Evolutionary conservation across 37 sponge, comb jelly and placozoan species (phyloP), one percentile per base, ranked within the genome.

Genomic region (Lycopodina hypogea): DNA sequence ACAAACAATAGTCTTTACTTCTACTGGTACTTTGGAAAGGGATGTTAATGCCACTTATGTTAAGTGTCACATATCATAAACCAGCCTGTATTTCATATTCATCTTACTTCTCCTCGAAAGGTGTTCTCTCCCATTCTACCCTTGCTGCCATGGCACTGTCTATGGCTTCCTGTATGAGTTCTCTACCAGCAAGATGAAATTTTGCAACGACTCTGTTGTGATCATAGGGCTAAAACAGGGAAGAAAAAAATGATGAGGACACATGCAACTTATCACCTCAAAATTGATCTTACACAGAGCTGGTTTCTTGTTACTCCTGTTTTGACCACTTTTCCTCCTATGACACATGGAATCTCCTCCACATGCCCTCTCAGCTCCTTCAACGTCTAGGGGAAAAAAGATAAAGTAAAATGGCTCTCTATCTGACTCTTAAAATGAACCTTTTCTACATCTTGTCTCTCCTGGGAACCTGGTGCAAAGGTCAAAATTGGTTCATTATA

Each of bases 101-200:
- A 45, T 45, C 75, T 63, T 61, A 83, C 89, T 83, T 77, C 24
- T 78, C 71, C 55, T 84, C 90, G 68, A 77, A 88, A 28, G 99
- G 94, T 29, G 84, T 89, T 15, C 59, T 61, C 38, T 98, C 99
- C 99, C 99, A 98, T 57, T 90, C 84, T 51, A 80, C 59, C 56
- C 91, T 58, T 23, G 88, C 87, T 36, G 75, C 80, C 72, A 98
- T 45, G 28, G 96, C 85, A 36, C 61, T 39, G 19, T 90, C 83
- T 55, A 98, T 95, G 37, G 94, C 99, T 50, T 88, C 60, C 39
- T 90, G 65, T 8, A 98, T 93, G 67, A 74, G 74, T 15, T 86
- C 90, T 86, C 82, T 76, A 35, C 85, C 68, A 19, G 94, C 97
- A 75, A 74, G 89, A 68, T 88, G 89, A 53, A 80, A 94, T 63